These are phyloP conservation scores for Caranx ignobilis DNA, from an alignment of 2,113 vertebrate genomes.

Conservation along the genomic window DNA sequence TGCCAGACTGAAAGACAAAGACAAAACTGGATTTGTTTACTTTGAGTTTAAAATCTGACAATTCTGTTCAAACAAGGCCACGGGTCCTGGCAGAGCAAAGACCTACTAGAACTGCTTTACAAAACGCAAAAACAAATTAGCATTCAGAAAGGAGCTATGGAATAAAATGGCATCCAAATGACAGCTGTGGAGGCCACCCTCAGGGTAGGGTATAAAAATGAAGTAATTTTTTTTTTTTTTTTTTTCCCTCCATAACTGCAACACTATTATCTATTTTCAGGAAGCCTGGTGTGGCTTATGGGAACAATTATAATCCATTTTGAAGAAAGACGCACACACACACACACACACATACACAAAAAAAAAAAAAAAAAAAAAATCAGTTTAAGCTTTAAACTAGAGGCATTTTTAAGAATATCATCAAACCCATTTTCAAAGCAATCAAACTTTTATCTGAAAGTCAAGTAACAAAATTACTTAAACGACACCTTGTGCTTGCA, in stretches of 20 bases:
- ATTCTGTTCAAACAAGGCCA: not conserved
- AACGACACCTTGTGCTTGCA: not conserved
- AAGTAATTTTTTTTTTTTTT: constrained; percentile 25
- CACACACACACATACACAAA: not conserved
- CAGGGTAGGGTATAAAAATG: constrained; percentile 30
- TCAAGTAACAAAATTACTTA: not conserved
- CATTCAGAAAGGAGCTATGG: constrained; percentile 32
- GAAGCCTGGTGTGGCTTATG: constrained; percentile 45
- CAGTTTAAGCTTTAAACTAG: constrained; percentile 38
- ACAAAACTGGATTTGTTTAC: constrained; percentile 22
- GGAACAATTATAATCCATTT: constrained; percentile 54
- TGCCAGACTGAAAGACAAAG: constrained; percentile 9
- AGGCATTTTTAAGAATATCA: constrained; percentile 20
- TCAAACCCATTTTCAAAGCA: constrained; percentile 30
- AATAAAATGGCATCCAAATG: constrained; percentile 46
- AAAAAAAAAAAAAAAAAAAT: constrained; percentile 29
- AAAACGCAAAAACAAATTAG: constrained; percentile 10
- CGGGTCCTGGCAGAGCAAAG: not conserved
- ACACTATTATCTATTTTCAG: constrained; percentile 58
- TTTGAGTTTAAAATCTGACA: constrained; percentile 31
- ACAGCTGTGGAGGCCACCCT: constrained; percentile 50
- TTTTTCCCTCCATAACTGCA: constrained; percentile 17
- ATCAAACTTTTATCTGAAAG: constrained; percentile 37
- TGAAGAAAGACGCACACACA: constrained; percentile 17
- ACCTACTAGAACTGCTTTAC: not conserved